Conservation (phyloP, 1,140 invertebrate genomes). For the Neodiprion virginianus region DNA sequence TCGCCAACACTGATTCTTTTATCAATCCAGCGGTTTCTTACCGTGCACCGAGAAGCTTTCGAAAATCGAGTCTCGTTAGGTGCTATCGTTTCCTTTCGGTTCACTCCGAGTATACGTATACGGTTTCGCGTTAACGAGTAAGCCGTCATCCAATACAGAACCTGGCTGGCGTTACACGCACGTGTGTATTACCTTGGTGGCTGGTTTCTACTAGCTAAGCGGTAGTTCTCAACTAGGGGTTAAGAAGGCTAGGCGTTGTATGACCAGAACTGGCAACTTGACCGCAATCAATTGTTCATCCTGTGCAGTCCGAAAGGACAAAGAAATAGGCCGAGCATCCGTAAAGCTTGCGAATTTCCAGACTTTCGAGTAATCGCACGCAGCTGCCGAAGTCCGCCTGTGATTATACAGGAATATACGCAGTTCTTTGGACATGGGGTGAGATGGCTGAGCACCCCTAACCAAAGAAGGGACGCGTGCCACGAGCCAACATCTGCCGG, state of each 20-base stretch:
- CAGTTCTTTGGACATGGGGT: neutral
- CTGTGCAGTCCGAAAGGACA: no score
- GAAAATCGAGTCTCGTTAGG: no score
- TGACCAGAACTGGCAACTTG: neutral
- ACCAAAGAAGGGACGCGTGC: constrained; percentile 47
- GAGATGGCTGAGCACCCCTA: constrained; percentile 31
- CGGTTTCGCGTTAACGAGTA: neutral
- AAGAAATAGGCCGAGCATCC: neutral
- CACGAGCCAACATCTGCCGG: constrained; percentile 54
- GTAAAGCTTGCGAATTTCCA: neutral
- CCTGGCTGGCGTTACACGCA: neutral
- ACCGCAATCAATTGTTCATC: neutral
- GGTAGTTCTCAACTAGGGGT: neutral
- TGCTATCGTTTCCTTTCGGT: neutral
- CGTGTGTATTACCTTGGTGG: neutral
- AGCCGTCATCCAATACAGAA: neutral
- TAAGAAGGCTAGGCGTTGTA: neutral
- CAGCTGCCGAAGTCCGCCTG: no score
- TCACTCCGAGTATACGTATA: neutral
- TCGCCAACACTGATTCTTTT: no score
- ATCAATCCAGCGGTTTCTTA: no score
- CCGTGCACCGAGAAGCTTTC: no score
- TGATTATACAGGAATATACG: neutral
- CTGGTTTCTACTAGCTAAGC: neutral
- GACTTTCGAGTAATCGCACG: neutral